Conservation (phyloP, 2,888 invertebrate species). For the Bombylius major region DNA sequence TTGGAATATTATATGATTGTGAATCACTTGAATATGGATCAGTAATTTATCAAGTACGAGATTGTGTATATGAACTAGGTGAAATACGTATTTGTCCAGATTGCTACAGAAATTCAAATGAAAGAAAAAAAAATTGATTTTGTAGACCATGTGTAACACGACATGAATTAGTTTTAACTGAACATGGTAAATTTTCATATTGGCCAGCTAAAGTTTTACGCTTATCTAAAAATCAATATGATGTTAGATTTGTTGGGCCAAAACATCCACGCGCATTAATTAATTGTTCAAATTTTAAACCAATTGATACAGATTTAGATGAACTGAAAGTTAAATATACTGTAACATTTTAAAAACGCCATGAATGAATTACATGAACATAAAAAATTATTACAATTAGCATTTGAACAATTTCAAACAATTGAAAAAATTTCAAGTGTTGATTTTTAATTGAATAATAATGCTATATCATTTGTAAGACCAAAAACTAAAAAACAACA, state of each 20-base stretch:
- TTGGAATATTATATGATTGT: too few relatives aligned
- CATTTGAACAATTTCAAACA: constrained; percentile 25
- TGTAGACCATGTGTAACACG: constrained; percentile 59
- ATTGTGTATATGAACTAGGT: constrained; percentile 55
- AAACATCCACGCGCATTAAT: constrained; percentile 59
- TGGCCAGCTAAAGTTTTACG: constrained; percentile 74
- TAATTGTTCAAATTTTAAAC: constrained; percentile 50
- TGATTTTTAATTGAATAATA: too few relatives aligned
- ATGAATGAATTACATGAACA: constrained; percentile 56
- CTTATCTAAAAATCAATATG: constrained; percentile 46
- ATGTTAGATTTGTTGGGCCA: constrained; percentile 70
- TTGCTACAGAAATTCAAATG: constrained; percentile 70
- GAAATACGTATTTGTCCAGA: constrained; percentile 65
- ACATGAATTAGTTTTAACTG: constrained; percentile 68
- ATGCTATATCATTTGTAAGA: too few relatives aligned
- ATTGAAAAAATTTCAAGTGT: not conserved
- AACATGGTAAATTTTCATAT: constrained; percentile 62
- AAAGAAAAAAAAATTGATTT: constrained; percentile 56
- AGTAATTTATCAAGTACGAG: too few relatives aligned
- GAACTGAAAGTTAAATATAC: constrained; percentile 38
- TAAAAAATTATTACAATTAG: constrained; percentile 42
- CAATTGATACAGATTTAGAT: constrained; percentile 48
- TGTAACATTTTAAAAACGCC: constrained; percentile 54
- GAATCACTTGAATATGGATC: too few relatives aligned
- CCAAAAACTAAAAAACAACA: too few relatives aligned